These are phyloP conservation scores for Geococcyx californianus DNA, from an alignment of 2,113 vertebrate species.

Conservation along the genomic window DNA sequence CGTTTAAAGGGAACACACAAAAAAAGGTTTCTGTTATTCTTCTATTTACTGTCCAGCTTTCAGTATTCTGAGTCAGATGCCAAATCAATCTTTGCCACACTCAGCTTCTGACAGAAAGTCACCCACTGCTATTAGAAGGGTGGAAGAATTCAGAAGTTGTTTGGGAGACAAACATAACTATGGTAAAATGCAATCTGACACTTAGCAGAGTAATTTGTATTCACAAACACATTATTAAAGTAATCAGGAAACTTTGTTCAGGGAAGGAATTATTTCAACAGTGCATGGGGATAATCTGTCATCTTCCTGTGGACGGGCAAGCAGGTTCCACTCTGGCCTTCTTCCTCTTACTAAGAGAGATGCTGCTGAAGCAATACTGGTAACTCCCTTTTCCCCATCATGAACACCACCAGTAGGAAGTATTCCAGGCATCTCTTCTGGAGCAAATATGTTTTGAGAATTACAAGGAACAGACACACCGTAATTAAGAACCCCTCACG, in stretches of 20 bases:
- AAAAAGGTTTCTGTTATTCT: not conserved
- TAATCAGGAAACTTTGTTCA: not conserved
- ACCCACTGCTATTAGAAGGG: not conserved
- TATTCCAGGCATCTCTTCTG: not conserved
- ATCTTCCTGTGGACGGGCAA: not conserved
- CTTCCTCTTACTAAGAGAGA: not conserved
- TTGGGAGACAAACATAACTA: not conserved
- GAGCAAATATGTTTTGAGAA: not conserved
- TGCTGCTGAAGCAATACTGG: not conserved
- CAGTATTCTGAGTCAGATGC: not conserved
- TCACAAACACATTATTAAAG: rapidly evolving
- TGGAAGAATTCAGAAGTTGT: not conserved
- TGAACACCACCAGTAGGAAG: not conserved
- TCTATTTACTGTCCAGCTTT: not conserved
- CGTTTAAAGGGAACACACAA: not conserved
- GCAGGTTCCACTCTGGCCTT: not conserved
- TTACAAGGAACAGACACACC: not conserved
- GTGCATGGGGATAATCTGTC: not conserved
- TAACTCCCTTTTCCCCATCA: not conserved
- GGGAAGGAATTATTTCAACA: not conserved
- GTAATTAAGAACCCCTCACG: not conserved
- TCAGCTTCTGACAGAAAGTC: not conserved
- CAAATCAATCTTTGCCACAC: not conserved
- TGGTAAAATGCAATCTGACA: not conserved
- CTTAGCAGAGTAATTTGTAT: not conserved